Evolutionary conservation across 2,113 vertebrate genomes (phyloP), one percentile per base, ranked within the genome.

Genomic region (Brevimyrus niger): DNA sequence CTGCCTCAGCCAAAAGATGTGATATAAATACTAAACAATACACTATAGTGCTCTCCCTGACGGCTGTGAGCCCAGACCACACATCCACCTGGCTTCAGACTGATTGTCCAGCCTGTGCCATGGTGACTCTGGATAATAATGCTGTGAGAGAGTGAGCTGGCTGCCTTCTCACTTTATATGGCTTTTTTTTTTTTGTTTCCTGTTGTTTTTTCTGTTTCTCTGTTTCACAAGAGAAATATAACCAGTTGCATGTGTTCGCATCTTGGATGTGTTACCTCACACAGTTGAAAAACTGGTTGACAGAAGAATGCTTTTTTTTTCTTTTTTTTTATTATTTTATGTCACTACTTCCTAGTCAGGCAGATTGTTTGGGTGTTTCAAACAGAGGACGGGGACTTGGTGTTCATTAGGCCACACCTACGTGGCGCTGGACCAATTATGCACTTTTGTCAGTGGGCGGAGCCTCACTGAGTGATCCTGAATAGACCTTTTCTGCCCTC

Each of bases 201-300:
- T 19, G 31, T 76, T 17, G 10, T 76, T 76, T 38, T 35, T 80
- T 42, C 4, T 42, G 35, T 42, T 80, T 42, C 73, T 80, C 35
- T 5, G 10, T 80, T 80, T 19, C 35, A 17, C 35, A 38, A 80
- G 73, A 80, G 11, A 80, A 80, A 17, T 80, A 38, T 38, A 80
- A 80, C 15, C 73, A 17, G 69, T 15, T 38, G 31, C 69, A 76
- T 38, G 69, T 38, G 31, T 76, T 38, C 4, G 31, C 69, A 42
- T 19, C 73, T 80, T 13, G 0, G 17, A 19, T 42, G 2, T 42
- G 35, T 42, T 17, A 80, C 35, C 73, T 38, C 31, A 6, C 73
- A 80, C 35, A 80, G 73, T 80, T 80, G 73, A 80, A 19, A 42
- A 80, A 80, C 73, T 80, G 73, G 73, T 80, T 80, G 73, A 80